A percentile compares a stretch with the other conserved stretches of the same genome.
Conservation (phyloP, 2,113 vertebrate species). For the Saimiri boliviensis region DNA sequence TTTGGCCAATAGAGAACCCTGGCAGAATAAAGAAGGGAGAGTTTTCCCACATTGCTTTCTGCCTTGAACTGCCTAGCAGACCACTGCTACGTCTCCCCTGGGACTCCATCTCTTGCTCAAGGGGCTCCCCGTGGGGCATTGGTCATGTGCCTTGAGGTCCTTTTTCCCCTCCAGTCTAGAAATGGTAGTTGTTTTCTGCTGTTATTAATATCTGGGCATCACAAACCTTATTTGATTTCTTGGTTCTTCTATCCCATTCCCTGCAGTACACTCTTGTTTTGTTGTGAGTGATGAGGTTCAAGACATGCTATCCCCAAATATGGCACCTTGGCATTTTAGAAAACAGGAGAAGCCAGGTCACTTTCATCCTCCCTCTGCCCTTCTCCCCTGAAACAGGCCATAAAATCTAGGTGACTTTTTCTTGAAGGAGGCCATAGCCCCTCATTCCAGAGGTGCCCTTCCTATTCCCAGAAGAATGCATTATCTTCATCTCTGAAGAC, state of each 20-base stretch:
- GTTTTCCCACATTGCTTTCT: background rate
- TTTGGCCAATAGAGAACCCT: background rate
- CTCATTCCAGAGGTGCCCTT: background rate
- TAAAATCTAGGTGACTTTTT: background rate
- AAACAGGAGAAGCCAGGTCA: background rate
- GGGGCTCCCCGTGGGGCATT: background rate
- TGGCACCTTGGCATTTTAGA: background rate
- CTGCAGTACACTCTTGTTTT: background rate
- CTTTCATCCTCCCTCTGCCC: background rate
- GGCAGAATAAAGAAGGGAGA: background rate
- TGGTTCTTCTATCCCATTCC: background rate
- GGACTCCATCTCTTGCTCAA: background rate
- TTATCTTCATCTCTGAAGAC: background rate
- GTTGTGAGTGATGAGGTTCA: background rate
- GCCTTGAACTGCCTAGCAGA: background rate
- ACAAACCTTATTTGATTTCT: background rate
- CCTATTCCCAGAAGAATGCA: background rate
- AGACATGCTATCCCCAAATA: background rate
- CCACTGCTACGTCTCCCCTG: background rate
- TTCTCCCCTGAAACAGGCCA: background rate
- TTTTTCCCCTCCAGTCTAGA: no score
- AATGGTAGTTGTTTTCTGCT: background rate
- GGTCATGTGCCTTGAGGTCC: background rate
- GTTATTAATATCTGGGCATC: background rate
- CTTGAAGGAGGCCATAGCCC: background rate